Evolutionary conservation across 1,140 invertebrate genomes (phyloP), one percentile per base, ranked within the genome.

Genomic region (Portunus trituberculatus): DNA sequence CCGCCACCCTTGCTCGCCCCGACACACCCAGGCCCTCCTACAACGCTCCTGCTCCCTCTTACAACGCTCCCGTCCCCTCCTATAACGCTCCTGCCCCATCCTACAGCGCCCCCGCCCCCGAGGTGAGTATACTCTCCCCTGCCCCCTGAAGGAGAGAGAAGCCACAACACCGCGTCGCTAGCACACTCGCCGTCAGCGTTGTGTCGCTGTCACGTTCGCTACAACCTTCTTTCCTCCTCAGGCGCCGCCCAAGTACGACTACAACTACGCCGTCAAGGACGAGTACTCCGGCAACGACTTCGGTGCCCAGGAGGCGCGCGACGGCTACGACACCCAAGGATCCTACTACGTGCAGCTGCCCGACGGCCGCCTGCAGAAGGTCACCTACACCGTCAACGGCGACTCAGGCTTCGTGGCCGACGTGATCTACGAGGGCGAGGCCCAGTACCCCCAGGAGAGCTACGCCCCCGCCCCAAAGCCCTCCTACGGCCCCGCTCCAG

Each of bases 311-410:
- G 92, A 93, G 46, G 16, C 92, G 0, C 92, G 92, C 14, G 82
- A 93, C 92, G 29, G 52, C 45, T n/a, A 84, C 12, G 16, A 31
- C 32, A 93, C 92, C 10, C 31, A 39, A 6, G 92, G 92, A 32
- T 76, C 52, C 82, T 93, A 93, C 92, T 93, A 93, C 92, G 92
- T 93, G 32, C 76, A 32, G 16, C 92, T 93, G 45, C 92, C 92
- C 20, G 92, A 93, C 82, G 83, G 76, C 29, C 92, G 92, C 6
- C 52, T 93, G 16, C 92, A 93, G 92, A 83, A 20, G 20, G 92
- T 93, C 16, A 31, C 48, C 32, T 93, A 93, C 82, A 48, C 83
- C 39, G 92, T 93, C 1, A 48, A 84, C 25, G 92, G 92, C 28
- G 92, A 93, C 31, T 76, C 82, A 8, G 92, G 92, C 20, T 93